Percentiles rank a stretch among this genome's conserved stretches.
Conservation (phyloP, 2,888 invertebrate genomes). For the Drosophila conformis region DNA sequence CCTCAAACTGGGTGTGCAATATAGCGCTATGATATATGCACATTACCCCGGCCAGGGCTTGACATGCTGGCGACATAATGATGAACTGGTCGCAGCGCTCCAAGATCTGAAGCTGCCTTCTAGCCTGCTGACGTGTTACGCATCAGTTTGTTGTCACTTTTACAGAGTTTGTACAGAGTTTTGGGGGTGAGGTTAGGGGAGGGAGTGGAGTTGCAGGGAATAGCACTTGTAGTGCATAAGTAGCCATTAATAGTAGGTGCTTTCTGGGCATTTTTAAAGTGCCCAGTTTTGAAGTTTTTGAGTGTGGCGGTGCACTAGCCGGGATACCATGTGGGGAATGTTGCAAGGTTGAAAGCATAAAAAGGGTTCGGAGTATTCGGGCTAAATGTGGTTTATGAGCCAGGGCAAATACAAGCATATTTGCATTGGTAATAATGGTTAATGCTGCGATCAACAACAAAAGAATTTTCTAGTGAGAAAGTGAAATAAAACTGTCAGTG, state of each 20-base stretch:
- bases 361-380: constrained; percentile 49
- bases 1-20: constrained; percentile 61
- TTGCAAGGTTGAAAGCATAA: constrained; percentile 51
- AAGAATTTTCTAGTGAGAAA: not conserved
- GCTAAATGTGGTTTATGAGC: constrained; percentile 61
- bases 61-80: constrained; percentile 77
- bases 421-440: not conserved
- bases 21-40: constrained; percentile 56
- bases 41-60: constrained; percentile 39
- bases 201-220: not conserved
- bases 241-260: constrained; percentile 80
- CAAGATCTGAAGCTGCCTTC: constrained; percentile 34
- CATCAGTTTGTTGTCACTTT: constrained; percentile 72
- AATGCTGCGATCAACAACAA: not conserved
- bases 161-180: constrained; percentile 14
- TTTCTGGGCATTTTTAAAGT: constrained; percentile 55
- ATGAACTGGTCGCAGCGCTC: constrained; percentile 65
- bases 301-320: constrained; percentile 4
- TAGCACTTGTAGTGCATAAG: constrained; percentile 75
- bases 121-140: constrained; percentile 67
- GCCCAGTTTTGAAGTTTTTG: constrained; percentile 27
- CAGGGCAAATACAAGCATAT: constrained; percentile 25
- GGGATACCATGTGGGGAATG: constrained; percentile 40
- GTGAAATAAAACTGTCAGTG: not conserved
- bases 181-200: constrained; percentile 1